Percentiles rank a stretch among this genome's conserved stretches.
These are phyloP conservation scores for Trissolcus japonicus DNA, from an alignment of 2,888 invertebrate species.

Conservation along the genomic window DNA sequence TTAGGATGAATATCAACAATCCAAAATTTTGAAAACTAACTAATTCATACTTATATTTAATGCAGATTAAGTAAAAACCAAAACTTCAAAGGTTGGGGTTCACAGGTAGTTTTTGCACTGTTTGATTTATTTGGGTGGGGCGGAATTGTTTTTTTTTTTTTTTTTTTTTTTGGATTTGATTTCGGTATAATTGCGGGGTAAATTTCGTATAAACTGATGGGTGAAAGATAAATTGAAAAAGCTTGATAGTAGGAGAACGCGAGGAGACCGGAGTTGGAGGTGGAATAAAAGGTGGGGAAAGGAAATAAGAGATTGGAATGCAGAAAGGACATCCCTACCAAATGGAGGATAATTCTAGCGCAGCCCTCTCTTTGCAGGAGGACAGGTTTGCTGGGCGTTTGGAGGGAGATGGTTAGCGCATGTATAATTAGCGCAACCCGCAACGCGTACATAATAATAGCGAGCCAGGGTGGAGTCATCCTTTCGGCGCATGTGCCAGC, in stretches of 20 bases:
- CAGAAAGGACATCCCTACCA: slow-evolving; percentile 61
- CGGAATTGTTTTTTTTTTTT: too few relatives aligned
- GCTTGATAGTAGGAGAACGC: slow-evolving; percentile 20
- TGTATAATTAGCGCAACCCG: slow-evolving; percentile 71
- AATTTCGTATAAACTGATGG: slow-evolving; percentile 29
- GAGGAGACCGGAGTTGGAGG: slow-evolving; percentile 11
- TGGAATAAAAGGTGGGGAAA: slow-evolving; percentile 21
- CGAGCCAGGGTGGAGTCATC: slow-evolving; percentile 70
- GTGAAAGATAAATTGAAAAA: slow-evolving; percentile 32
- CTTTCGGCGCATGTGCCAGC: slow-evolving; percentile 73
- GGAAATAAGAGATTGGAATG: slow-evolving; percentile 47
- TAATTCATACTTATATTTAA: too few relatives aligned
- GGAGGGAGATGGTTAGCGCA: slow-evolving; percentile 72
- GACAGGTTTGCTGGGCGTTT: slow-evolving; percentile 54
- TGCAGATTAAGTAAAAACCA: too few relatives aligned
- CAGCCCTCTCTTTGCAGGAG: slow-evolving; percentile 52
- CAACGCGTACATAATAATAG: slow-evolving; percentile 45
- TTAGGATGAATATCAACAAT: too few relatives aligned
- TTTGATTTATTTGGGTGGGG: too few relatives aligned
- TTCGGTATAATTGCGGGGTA: slow-evolving; percentile 28
- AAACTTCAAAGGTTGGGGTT: too few relatives aligned
- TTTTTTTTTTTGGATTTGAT: too few relatives aligned
- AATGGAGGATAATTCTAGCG: slow-evolving; percentile 51
- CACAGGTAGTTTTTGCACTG: too few relatives aligned
- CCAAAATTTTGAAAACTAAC: too few relatives aligned